Percentiles rank a stretch among this genome's conserved stretches.
phyloP scores from a whole-genome alignment of 2,888 invertebrate genomes.

The Panopea generosa region DNA sequence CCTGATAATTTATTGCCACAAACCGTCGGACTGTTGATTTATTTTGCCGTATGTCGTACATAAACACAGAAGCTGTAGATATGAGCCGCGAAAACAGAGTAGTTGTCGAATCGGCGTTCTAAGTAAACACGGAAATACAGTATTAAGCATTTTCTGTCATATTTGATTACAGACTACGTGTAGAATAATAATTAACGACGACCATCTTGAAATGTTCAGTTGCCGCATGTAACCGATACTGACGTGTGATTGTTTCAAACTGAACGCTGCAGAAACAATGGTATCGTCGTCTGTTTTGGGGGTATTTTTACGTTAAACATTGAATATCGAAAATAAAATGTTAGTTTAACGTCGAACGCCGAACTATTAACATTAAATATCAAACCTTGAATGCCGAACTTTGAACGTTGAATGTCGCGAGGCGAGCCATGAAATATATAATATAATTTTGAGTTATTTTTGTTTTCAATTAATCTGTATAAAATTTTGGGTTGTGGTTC shows the following conservation, averaged over 20 bases:
- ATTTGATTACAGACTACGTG: background rate
- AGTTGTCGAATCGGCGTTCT: background rate
- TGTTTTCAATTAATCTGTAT: too few species aligned
- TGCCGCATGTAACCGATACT: constrained; percentile 33
- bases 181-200: background rate
- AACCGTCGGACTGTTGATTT: constrained; percentile 1
- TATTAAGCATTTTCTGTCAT: constrained; percentile 11
- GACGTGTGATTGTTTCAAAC: constrained; percentile 34
- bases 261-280: background rate
- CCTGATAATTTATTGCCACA: constrained; percentile 15
- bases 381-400: too few species aligned
- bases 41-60: constrained; percentile 45
- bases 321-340: too few species aligned
- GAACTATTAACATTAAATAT: too few species aligned
- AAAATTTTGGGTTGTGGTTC: too few species aligned
- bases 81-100: background rate
- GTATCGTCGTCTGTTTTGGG: too few species aligned
- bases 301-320: too few species aligned
- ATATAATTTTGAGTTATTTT: too few species aligned
- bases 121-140: constrained; percentile 17
- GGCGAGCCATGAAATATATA: too few species aligned
- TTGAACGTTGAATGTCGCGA: too few species aligned
- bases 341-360: too few species aligned
- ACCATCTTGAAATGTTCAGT: background rate
- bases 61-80: constrained; percentile 50